These are phyloP conservation scores for Thryonomys swinderianus DNA, from an alignment of 2,113 vertebrate species.

Conservation along the genomic window DNA sequence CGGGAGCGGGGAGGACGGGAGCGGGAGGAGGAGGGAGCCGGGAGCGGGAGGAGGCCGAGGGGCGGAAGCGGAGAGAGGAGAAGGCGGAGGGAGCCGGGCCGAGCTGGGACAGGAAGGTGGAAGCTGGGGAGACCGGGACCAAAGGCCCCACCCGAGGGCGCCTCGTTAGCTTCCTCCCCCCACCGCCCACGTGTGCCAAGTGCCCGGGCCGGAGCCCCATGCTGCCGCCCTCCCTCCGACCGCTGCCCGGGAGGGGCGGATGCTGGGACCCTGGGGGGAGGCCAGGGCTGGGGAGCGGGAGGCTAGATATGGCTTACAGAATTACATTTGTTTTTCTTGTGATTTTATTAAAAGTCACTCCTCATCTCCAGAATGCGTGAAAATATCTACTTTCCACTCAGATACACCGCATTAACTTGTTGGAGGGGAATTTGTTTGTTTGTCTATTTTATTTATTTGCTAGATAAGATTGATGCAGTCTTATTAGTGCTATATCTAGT, in stretches of 20 bases:
- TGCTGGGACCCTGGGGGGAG: conserved; percentile 79
- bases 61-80: background rate
- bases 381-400: conserved; percentile 99
- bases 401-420: conserved; percentile 98
- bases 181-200: too few relatives aligned
- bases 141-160: too few relatives aligned
- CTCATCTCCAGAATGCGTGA: conserved; percentile 97
- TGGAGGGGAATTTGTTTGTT: conserved; percentile 97
- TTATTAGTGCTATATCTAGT: conserved; percentile 95
- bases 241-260: conserved; percentile 79
- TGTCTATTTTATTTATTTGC: conserved; percentile 98
- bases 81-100: background rate
- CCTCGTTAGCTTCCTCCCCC: too few relatives aligned
- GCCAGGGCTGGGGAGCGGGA: conserved; percentile 69
- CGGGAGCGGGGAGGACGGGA: background rate
- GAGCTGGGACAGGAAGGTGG: background rate
- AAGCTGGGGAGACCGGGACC: background rate
- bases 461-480: conserved; percentile 97
- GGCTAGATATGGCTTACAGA: conserved; percentile 94
- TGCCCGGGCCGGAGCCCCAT: conserved; percentile 64
- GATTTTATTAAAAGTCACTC: conserved; percentile 99
- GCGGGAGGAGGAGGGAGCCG: background rate
- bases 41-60: too few relatives aligned
- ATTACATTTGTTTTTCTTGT: conserved; percentile 99
- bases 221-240: conserved; percentile 75